These are phyloP conservation scores for Elegia similella DNA, from an alignment of 2,888 invertebrate genomes.

Conservation along the genomic window DNA sequence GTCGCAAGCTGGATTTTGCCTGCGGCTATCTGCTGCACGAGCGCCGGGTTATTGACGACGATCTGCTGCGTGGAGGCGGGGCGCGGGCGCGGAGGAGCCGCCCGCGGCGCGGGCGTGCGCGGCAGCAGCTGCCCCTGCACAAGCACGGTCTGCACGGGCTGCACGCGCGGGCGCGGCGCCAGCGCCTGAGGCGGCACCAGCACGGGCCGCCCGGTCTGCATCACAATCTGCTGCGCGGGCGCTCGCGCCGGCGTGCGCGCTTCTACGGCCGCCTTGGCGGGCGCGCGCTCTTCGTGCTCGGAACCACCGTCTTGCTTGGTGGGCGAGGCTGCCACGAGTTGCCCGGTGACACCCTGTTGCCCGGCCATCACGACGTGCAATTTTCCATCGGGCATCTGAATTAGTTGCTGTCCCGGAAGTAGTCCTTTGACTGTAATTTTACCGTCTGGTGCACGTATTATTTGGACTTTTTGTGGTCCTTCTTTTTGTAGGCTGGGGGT, in stretches of 20 bases:
- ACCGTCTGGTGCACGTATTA: conserved; percentile 94
- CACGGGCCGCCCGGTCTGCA: conserved; percentile 54
- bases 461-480: conserved; percentile 90
- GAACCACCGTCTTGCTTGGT: conserved; percentile 41
- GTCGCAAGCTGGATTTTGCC: conserved; percentile 92
- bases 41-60: conserved; percentile 87
- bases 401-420: conserved; percentile 94
- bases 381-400: conserved; percentile 96
- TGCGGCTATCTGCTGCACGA: conserved; percentile 90
- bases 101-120: conserved; percentile 44
- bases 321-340: conserved; percentile 64
- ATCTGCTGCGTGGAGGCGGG: conserved; percentile 83
- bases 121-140: conserved; percentile 53
- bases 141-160: conserved; percentile 63
- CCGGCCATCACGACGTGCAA: conserved; percentile 90
- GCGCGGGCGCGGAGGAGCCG: conserved; percentile 46
- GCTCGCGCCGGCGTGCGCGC: conserved; percentile 19
- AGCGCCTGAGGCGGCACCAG: conserved; percentile 56
- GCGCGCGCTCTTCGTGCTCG: conserved; percentile 33
- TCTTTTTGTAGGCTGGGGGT: conserved; percentile 63
- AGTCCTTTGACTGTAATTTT: conserved; percentile 95
- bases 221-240: conserved; percentile 44
- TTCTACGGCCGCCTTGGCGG: conserved; percentile 34
- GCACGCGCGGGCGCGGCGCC: conserved; percentile 43
- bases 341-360: conserved; percentile 77